These are phyloP conservation scores for Oryzias sinensis DNA, from an alignment of 2,797 vertebrate species.

Conservation along the genomic window DNA sequence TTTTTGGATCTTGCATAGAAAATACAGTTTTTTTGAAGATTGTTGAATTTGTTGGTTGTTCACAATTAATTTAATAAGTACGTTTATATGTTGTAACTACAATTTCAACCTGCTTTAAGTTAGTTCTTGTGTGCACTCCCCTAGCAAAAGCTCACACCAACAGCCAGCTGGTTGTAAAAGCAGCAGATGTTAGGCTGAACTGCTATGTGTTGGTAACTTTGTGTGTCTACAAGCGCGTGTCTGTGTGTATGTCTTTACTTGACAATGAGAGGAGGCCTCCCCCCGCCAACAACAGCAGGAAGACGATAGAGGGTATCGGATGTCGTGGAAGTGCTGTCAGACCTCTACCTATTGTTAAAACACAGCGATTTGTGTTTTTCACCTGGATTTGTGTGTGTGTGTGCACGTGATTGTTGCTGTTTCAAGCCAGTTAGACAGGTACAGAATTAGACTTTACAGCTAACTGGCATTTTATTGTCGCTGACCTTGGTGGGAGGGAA, in stretches of 20 bases:
- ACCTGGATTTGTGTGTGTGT: constrained; percentile 33
- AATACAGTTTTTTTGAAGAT: background rate
- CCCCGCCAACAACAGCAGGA: constrained; percentile 76
- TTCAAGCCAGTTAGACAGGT: too few relatives aligned
- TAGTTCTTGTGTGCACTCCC: constrained; percentile 9
- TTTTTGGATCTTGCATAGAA: constrained; percentile 3
- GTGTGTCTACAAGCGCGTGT: constrained; percentile 37
- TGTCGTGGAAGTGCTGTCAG: constrained; percentile 62
- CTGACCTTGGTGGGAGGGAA: background rate
- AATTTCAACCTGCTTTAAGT: constrained; percentile 7
- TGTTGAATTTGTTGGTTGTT: background rate
- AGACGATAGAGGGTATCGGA: constrained; percentile 72
- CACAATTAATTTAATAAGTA: background rate
- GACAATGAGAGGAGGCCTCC: constrained; percentile 74
- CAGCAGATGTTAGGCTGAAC: constrained; percentile 72
- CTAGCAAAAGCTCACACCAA: background rate
- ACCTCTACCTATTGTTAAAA: constrained; percentile 50
- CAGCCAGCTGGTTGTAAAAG: constrained; percentile 66
- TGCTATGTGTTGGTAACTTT: constrained; percentile 21
- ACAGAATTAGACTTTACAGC: background rate
- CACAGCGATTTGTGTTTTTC: constrained; percentile 31
- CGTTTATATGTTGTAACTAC: background rate
- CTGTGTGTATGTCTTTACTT: constrained; percentile 53
- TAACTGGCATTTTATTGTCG: background rate
- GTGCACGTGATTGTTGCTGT: constrained; percentile 12